Evolutionary conservation across 2,113 vertebrate genomes (phyloP), one percentile per base, ranked within the genome.

Genomic region (Riparia riparia): DNA sequence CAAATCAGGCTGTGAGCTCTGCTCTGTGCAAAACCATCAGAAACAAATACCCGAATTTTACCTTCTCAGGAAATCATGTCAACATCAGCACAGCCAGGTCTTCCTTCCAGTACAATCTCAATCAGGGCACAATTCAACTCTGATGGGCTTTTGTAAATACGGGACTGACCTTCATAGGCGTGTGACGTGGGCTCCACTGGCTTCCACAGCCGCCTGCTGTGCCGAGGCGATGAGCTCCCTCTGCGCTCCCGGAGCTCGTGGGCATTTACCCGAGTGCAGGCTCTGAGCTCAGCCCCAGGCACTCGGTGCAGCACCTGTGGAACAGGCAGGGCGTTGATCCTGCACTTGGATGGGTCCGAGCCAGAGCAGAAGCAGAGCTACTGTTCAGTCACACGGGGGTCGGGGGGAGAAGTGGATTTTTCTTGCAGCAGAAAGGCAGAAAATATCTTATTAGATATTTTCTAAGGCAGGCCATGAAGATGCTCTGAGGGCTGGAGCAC

Each of bases 1-100:
- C 93, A 91, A 91, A 90, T 84, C 95, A 93, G 91, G 90, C 89
- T 76, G 74, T 16, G 9, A 47, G 95, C 89, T 65, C 84, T 12
- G 51, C 0, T 1, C 56, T 7, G 25, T 19, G 53, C 61, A 24
- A 65, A 94, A 21, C 70, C 91, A 72, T 49, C 84, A 26, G 5
- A 42, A 96, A 94, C 16, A 90, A 64, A 71, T 2, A 64, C 78
- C 85, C 51, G 66, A 47, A 73, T 94, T 84, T 73, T 32, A 64
- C 89, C 78, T 93, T 77, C 92, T 51, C 6, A 13, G 65, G 87
- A 71, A 93, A 72, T 41, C 63, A 63, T 17, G 77, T 60, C 65
- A 84, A 68, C 82, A 80, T 10, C 79, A 54, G 93, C 90, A 53
- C 85, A 81, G 42, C 63, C 94, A 50, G 63, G 25, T 7, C 85